A percentile compares a stretch with the other conserved stretches of the same genome.
Conservation (phyloP, 37 sponge, comb jelly and placozoan species). For the Crambe crambe region DNA sequence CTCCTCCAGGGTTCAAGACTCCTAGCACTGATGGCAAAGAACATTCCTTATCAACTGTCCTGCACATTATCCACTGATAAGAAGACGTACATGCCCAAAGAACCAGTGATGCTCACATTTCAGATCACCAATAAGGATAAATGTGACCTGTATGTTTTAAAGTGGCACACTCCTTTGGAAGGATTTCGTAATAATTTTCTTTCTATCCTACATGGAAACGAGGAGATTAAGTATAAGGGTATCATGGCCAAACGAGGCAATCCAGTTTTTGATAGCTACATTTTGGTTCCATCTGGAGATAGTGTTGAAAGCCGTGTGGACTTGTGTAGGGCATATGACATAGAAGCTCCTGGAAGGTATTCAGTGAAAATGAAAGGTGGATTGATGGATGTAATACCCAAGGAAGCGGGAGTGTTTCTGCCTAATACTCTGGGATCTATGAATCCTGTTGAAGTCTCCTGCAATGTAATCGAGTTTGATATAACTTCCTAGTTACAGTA, state of each 20-base stretch:
- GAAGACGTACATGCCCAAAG: not conserved
- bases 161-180: slow-evolving; percentile 5
- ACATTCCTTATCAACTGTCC: no score
- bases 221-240: not conserved
- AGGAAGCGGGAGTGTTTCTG: not conserved
- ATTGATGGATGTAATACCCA: slow-evolving; percentile 5
- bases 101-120: not conserved
- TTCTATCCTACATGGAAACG: not conserved
- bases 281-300: not conserved
- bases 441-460: not conserved
- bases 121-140: not conserved
- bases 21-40: no score
- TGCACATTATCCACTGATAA: no score
- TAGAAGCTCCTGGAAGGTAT: not conserved
- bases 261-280: not conserved
- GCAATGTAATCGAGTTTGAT: not conserved
- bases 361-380: not conserved
- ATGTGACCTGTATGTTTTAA: not conserved
- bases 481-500: no score
- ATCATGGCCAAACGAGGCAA: slow-evolving; percentile 13
- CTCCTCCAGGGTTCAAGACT: no score
- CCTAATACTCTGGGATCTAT: not conserved
- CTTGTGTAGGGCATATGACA: not conserved
- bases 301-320: not conserved
- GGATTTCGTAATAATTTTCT: slow-evolving; percentile 9